Base-by-base conservation (phyloP, 2,888 invertebrate species). In the Pegoplata infirma region DNA sequence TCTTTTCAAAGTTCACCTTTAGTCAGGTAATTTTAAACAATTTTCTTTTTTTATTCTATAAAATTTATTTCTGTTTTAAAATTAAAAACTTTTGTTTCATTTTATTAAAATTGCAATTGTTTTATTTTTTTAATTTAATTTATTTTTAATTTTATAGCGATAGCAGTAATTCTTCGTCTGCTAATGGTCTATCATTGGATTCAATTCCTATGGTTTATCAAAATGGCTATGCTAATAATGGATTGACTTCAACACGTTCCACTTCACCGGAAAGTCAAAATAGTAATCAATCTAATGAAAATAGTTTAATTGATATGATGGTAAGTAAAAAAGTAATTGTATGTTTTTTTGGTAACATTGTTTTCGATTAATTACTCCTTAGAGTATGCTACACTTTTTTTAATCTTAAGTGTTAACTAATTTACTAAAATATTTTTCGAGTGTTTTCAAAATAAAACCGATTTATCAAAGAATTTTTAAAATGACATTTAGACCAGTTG, bases 1-100 rank as follows among this genome's bases (percentile, higher is more conserved):
- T 88, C 88, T 83, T 89, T 88, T 84, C 88, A 88, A 85, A 88
- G 86, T 84, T 89, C 89, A 83, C 88, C 89, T 85, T 82, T 88
- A 86, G 86, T 88, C 85, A 88, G 89, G 89, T 89, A 88, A 87
- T 19, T 47, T 17, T 25, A 28, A 51, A 61, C 19, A n/a, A n/a
- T n/a, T n/a, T n/a, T n/a, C n/a, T 56, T 36, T 49, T 21, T 40
- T 19, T 32, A 58, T 12, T 49, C 5, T 51, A n/a, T n/a, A 14
- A n/a, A 7, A 23, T 58, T 40, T 44, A 14, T 58, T 40, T 40
- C 17, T 12, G n/a, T n/a, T n/a, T 23, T 4, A 44, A n/a, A n/a
- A n/a, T n/a, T n/a, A n/a, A n/a, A n/a, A 44, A 23, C 21, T 1
- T 1, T 36, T 12, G 16, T 1, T 28, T 51, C 25, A 10, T 40